These are phyloP conservation scores for Cryptoblepharus egeriae DNA, from an alignment of 2,797 vertebrate genomes.

Conservation along the genomic window DNA sequence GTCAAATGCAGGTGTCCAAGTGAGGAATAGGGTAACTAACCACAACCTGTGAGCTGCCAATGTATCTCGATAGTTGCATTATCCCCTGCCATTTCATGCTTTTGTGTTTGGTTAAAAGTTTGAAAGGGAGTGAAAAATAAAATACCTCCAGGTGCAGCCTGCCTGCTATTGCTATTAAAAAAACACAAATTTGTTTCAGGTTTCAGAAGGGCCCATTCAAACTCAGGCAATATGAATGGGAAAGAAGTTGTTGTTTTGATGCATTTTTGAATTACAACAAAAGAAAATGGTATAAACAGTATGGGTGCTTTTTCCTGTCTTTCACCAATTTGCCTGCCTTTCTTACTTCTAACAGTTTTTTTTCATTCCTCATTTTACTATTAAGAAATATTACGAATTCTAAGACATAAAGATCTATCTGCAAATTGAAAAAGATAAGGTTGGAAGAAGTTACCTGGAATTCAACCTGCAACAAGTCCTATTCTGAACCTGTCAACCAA, in stretches of 20 bases:
- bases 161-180: constrained; percentile 4
- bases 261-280: not conserved
- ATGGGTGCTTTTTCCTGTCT: not conserved
- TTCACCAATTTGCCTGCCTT: not conserved
- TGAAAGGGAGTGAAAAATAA: constrained; percentile 28
- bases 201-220: not conserved
- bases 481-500: not conserved
- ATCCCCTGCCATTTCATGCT: constrained; percentile 19
- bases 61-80: constrained; percentile 37
- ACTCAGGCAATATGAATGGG: not conserved
- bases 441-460: not conserved
- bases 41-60: constrained; percentile 39
- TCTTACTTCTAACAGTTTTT: not conserved
- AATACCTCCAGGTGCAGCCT: not conserved
- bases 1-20: constrained; percentile 42
- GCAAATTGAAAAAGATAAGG: not conserved
- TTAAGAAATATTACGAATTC: too few relatives aligned
- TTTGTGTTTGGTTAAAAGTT: constrained; percentile 5
- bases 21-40: constrained; percentile 43
- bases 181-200: constrained; percentile 23
- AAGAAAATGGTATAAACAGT: not conserved
- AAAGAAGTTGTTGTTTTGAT: not conserved
- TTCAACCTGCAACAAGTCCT: not conserved
- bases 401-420: not conserved
- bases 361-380: not conserved